Evolutionary conservation across 2,797 vertebrate species (phyloP), one percentile per base, ranked within the genome.

Genomic region (Menidia menidia): DNA sequence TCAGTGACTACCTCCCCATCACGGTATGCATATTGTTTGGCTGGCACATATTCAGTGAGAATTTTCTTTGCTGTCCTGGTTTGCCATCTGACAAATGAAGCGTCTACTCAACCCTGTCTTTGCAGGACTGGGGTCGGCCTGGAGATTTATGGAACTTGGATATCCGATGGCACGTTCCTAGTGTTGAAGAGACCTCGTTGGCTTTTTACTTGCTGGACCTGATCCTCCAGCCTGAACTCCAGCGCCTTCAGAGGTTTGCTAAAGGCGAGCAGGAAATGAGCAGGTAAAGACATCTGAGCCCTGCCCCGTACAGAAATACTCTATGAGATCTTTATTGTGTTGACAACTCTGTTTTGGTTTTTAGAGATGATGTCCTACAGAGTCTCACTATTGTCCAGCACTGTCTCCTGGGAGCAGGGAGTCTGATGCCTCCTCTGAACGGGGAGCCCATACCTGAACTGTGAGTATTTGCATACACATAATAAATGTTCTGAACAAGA

Each of bases 91-190:
- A 10, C 10, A 39, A 39, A 39, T 7, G 3, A 39, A 39, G 10
- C 10, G 35, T 5, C 30, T 19, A 12, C 12, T 19, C 16, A 12
- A 10, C 58, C 16, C 54, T 63, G 18, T 64, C 19, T 31, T 53
- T 89, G 1, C 68, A 99, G 98, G 97, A 99, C 87, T 99, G 98
- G 97, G 97, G 97, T 83, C 96, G 96, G 41, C 95, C 97, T 19
- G 98, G 98, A 14, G 96, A 99, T 82, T 83, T 99, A 53, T 96
- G 95, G 95, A 96, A 96, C 81, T 89, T 99, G 73, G 93, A 96
- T 50, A 98, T 99, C 78, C 95, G 95, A 68, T 99, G 98, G 98
- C 98, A 99, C 45, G 95, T 97, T 68, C 96, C 97, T 65, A 96
- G 95, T 63, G 77, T 92, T 11, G 95, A 96, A 75, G 98, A 99